A percentile compares a stretch with the other conserved stretches of the same genome.
phyloP scores from a whole-genome alignment of 1,140 invertebrate genomes.

The Triops cancriformis region DNA sequence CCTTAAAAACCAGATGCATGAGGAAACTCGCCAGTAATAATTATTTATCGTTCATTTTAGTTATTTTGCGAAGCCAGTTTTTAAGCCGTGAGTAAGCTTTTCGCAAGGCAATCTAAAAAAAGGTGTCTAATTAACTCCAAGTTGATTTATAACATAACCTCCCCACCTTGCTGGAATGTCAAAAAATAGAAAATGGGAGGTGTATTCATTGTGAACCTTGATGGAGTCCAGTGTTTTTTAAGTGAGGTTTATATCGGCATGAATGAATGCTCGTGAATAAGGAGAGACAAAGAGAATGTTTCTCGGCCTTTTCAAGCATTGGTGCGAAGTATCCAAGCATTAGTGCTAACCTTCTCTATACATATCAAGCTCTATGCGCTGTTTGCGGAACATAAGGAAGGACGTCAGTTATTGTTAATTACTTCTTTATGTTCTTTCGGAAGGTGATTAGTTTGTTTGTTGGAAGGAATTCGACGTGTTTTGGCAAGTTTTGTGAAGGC shows the following conservation, averaged over 20 bases:
- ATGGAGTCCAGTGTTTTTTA: not conserved
- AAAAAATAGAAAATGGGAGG: not conserved
- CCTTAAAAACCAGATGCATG: not conserved
- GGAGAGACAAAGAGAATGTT: not conserved
- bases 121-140: constrained; percentile 10
- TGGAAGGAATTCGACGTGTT: not conserved
- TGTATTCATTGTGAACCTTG: not conserved
- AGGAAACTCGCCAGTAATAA: not conserved
- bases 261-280: constrained; percentile 1
- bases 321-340: constrained; percentile 2
- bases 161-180: not conserved
- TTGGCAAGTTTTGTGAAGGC: not conserved
- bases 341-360: constrained; percentile 7
- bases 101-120: not conserved
- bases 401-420: not conserved
- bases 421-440: not conserved
- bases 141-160: not conserved
- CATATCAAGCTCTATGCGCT: not conserved
- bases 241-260: not conserved
- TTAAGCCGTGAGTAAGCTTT: not conserved
- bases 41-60: not conserved
- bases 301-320: constrained; percentile 10
- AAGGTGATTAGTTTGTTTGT: not conserved
- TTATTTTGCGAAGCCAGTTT: not conserved
- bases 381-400: not conserved